Conservation (phyloP, 2,888 invertebrate species). For the Eupeodes luniger region DNA sequence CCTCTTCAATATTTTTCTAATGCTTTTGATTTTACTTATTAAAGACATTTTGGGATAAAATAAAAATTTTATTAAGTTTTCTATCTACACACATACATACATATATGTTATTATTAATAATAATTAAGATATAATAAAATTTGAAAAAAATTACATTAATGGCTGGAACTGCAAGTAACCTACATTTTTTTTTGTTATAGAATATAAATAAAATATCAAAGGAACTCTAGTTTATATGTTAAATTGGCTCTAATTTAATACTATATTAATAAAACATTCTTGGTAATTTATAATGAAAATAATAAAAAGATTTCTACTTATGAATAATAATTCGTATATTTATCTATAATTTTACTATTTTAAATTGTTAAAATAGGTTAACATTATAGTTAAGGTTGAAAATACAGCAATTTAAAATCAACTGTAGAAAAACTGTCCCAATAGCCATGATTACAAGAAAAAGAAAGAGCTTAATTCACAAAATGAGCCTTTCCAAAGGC, state of each 20-base stretch:
- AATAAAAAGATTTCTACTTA: too few species aligned
- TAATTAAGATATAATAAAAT: constrained; percentile 2
- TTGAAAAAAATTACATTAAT: background rate
- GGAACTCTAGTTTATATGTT: background rate
- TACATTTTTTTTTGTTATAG: background rate
- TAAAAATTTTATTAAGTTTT: background rate
- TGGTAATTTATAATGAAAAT: background rate
- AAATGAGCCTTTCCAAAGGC: too few species aligned
- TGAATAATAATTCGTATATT: too few species aligned
- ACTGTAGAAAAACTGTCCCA: too few species aligned
- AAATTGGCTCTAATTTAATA: background rate
- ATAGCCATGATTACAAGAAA: too few species aligned
- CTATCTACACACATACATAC: background rate
- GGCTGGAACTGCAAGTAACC: background rate
- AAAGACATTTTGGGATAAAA: background rate
- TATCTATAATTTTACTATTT: too few species aligned
- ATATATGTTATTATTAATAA: background rate
- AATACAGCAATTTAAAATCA: too few species aligned
- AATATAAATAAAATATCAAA: background rate
- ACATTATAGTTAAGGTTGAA: too few species aligned
- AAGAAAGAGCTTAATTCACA: too few species aligned
- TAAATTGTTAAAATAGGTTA: too few species aligned
- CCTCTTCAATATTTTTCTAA: background rate
- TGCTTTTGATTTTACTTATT: background rate
- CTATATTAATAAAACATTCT: background rate